Evolutionary conservation across 2,797 vertebrate species (phyloP).

Genomic region (Hylomyscus alleni): DNA sequence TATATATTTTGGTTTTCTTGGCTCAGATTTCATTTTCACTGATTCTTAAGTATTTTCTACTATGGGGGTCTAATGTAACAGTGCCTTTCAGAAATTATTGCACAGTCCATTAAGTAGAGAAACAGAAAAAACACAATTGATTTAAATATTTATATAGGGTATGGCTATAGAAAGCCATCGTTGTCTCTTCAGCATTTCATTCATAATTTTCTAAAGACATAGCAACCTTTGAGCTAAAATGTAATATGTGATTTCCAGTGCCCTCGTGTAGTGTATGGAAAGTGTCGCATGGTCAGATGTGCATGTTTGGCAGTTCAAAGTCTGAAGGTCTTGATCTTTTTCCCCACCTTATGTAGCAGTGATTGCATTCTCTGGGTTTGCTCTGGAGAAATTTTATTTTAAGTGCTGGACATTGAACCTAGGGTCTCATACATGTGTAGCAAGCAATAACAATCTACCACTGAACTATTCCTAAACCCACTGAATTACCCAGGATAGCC

Average conservation of each 20-base stretch:
- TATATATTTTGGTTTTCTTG: background rate
- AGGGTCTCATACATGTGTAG: background rate
- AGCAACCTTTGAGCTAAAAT: slow-evolving; percentile 52
- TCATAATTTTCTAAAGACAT: slow-evolving; percentile 58
- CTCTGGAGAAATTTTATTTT: background rate
- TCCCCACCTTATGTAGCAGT: background rate
- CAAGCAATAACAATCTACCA: background rate
- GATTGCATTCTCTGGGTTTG: background rate
- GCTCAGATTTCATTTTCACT: background rate
- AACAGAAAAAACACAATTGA: slow-evolving; percentile 20
- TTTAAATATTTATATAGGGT: slow-evolving; percentile 19
- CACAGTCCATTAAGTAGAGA: slow-evolving; percentile 41
- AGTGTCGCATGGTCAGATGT: background rate
- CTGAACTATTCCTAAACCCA: background rate
- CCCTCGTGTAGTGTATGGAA: background rate
- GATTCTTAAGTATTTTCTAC: slow-evolving; percentile 51
- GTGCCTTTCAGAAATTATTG: slow-evolving; percentile 47
- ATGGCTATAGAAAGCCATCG: slow-evolving; percentile 26
- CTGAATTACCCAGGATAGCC: background rate
- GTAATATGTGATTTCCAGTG: slow-evolving; percentile 19
- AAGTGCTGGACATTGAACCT: background rate
- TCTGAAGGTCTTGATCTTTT: background rate
- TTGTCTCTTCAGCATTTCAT: slow-evolving; percentile 26
- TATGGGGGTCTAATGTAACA: background rate
- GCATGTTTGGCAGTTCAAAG: background rate